Evolutionary conservation across 2,113 vertebrate species (phyloP), one percentile per base, ranked within the genome.

Genomic region (Oenanthe melanoleuca): DNA sequence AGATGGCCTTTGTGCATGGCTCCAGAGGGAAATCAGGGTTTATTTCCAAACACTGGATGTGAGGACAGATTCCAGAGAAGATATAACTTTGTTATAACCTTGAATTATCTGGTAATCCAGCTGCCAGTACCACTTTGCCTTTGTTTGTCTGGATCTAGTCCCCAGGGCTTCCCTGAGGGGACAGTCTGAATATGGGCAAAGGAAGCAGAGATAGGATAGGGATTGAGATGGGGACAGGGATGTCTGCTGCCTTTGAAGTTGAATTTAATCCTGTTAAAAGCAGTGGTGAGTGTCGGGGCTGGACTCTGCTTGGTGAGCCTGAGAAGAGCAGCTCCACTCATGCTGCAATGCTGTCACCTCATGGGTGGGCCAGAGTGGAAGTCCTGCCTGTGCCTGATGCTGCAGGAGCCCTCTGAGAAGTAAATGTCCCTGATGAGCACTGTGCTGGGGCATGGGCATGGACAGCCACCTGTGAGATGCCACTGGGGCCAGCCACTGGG

Each of bases 251-350:
- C 77, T 89, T 93, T 87, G 83, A 94, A 85, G 66, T 28, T 77
- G 60, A 44, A 42, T 67, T 80, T 86, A 94, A 86, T 93, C 63
- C 86, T 65, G 80, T 82, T 86, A 81, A 80, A 90, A 92, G 72
- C 26, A 29, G 25, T 12, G 8, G 20, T 33, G 37, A 84, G 47
- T 52, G 4, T 38, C 44, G n/a, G 53, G 86, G 60, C 59, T 40
- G 23, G 61, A 25, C 38, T 34, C 63, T 69, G 66, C 47, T 49
- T 10, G 0, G n/a, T 1, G 5, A 72, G 28, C 57, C 55, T 44
- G 45, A 53, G 57, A 63, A 64, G 24, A 33, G 49, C 37, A 13
- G 23, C 37, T 86, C 57, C 26, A 18, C 26, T 50, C 33, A 37
- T 37, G 55, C 64, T 73, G 57, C 7, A 4, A 0, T 1, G 2